phyloP scores from a whole-genome alignment of 2,888 invertebrate species.

The Tachina lurida region DNA sequence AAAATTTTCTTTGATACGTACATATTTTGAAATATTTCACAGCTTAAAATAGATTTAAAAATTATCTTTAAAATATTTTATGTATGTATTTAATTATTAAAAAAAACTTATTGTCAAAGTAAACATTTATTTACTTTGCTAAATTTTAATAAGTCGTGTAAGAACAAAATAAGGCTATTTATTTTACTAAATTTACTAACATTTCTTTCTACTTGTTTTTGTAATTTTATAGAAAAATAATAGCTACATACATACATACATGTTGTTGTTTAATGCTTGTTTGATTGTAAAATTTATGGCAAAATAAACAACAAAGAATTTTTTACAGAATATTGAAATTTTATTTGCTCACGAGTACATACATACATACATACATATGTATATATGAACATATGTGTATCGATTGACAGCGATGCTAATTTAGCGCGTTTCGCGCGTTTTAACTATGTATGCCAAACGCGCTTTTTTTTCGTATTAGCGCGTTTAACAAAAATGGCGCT shows the following conservation, averaged over 20 bases:
- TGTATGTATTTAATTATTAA: conserved; percentile 15
- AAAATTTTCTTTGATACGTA: background rate
- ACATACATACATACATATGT: background rate
- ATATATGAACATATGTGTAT: too few species aligned
- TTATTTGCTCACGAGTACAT: background rate
- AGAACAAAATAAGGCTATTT: background rate
- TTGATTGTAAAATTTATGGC: conserved; percentile 67
- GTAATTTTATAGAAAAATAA: conserved; percentile 48
- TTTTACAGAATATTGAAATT: conserved; percentile 31
- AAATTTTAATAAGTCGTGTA: conserved; percentile 36
- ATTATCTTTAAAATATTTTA: conserved; percentile 37
- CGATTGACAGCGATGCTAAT: too few species aligned
- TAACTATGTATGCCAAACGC: too few species aligned
- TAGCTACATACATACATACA: conserved; percentile 37
- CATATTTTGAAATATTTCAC: conserved; percentile 39
- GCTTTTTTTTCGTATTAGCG: too few species aligned
- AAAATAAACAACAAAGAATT: conserved; percentile 33
- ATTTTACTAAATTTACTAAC: background rate
- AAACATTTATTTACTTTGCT: conserved; percentile 7
- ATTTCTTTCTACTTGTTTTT: background rate
- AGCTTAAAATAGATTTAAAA: conserved; percentile 38
- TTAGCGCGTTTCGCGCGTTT: too few species aligned
- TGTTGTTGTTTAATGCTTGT: conserved; percentile 60
- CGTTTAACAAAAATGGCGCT: too few species aligned
- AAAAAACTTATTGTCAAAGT: conserved; percentile 25